Evolutionary conservation across 2,888 invertebrate species (phyloP).

Genomic region (Incurvaria masculella): DNA sequence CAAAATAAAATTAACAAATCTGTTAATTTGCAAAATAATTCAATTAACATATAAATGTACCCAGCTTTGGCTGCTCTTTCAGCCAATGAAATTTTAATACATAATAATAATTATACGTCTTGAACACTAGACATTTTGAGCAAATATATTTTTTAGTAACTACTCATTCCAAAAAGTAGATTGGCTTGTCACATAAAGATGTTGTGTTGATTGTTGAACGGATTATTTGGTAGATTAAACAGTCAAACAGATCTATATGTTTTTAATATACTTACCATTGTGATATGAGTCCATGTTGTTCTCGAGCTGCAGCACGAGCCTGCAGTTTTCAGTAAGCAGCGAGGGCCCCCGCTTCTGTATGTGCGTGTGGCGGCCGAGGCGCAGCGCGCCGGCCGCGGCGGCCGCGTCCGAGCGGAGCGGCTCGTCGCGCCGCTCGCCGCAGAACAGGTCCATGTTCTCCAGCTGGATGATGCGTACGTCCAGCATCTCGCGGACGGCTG

Average conservation of each 20-base stretch:
- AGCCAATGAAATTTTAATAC: too few relatives aligned
- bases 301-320: slow-evolving; percentile 76
- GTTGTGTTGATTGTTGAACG: too few relatives aligned
- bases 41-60: too few relatives aligned
- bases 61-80: too few relatives aligned
- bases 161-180: too few relatives aligned
- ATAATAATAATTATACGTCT: too few relatives aligned
- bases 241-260: too few relatives aligned
- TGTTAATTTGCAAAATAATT: too few relatives aligned
- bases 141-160: too few relatives aligned
- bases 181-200: too few relatives aligned
- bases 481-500: slow-evolving; percentile 56
- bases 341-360: slow-evolving; percentile 51
- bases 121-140: too few relatives aligned
- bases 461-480: slow-evolving; percentile 73
- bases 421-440: slow-evolving; percentile 36
- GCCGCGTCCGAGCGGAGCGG: background rate
- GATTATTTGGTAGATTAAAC: background rate
- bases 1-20: too few relatives aligned
- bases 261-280: slow-evolving; percentile 32
- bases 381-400: slow-evolving; percentile 25
- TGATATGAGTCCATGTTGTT: slow-evolving; percentile 69
- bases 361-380: slow-evolving; percentile 43
- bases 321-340: slow-evolving; percentile 78
- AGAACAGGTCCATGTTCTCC: slow-evolving; percentile 73